Evolutionary conservation across 2,113 vertebrate species (phyloP).

Genomic region (Ammospiza caudacuta): DNA sequence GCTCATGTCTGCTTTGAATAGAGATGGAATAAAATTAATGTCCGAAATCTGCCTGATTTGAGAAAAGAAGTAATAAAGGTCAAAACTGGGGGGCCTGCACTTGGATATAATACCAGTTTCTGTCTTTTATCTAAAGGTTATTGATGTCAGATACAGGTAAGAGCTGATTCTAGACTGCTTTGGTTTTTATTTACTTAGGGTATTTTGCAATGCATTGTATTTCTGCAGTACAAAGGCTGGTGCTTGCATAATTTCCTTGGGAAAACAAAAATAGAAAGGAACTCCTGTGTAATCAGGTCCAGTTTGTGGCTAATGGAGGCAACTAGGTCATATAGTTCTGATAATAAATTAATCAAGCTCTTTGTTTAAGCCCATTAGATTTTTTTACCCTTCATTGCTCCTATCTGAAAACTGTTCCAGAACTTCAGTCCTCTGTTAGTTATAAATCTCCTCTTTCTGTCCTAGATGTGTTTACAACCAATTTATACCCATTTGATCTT

Average conservation of each 20-base stretch:
- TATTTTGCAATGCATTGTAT: not conserved
- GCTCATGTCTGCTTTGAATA: slow-evolving; percentile 47
- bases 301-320: not conserved
- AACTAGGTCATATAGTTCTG: not conserved
- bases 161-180: not conserved
- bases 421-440: not conserved
- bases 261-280: not conserved
- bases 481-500: slow-evolving; percentile 33
- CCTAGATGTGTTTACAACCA: not conserved
- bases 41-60: slow-evolving; percentile 2
- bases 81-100: not conserved
- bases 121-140: slow-evolving; percentile 2
- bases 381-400: not conserved
- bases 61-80: not conserved
- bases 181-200: not conserved
- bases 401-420: not conserved
- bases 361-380: not conserved
- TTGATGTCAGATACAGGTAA: not conserved
- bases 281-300: not conserved
- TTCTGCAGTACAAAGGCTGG: not conserved
- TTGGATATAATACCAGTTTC: not conserved
- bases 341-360: not conserved
- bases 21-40: slow-evolving; percentile 26
- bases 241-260: not conserved
- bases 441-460: slow-evolving; percentile 39